Percentiles rank a stretch among this genome's conserved stretches.
Conservation (phyloP, 2,888 invertebrate species). For the Lithophane ornitopus region DNA sequence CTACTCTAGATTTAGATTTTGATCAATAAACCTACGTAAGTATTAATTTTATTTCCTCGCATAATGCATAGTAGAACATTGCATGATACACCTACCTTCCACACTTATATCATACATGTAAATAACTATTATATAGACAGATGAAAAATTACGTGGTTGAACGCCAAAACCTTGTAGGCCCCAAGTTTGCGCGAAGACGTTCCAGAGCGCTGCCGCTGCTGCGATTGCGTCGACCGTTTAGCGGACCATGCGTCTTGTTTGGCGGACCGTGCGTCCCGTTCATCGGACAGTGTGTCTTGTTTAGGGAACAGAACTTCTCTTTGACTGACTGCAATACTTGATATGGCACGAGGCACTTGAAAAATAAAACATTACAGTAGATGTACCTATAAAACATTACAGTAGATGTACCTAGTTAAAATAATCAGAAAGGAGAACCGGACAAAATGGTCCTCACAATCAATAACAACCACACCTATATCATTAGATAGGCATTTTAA, state of each 20-base stretch:
- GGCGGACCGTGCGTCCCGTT: background rate
- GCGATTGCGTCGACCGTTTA: background rate
- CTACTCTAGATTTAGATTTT: no score
- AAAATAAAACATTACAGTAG: constrained; percentile 24
- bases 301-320: background rate
- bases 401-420: background rate
- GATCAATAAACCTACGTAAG: no score
- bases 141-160: constrained; percentile 53
- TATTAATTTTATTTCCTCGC: no score
- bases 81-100: no score
- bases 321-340: background rate
- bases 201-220: background rate
- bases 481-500: no score
- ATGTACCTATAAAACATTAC: constrained; percentile 9
- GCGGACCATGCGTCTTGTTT: background rate
- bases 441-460: no score
- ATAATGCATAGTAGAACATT: no score
- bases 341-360: background rate
- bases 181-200: constrained; percentile 12
- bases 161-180: constrained; percentile 53
- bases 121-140: background rate
- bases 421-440: background rate
- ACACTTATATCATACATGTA: no score
- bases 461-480: no score
- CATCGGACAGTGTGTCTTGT: background rate